Conservation (phyloP, 2,888 invertebrate species). For the Pseudeuparius sepicola region DNA sequence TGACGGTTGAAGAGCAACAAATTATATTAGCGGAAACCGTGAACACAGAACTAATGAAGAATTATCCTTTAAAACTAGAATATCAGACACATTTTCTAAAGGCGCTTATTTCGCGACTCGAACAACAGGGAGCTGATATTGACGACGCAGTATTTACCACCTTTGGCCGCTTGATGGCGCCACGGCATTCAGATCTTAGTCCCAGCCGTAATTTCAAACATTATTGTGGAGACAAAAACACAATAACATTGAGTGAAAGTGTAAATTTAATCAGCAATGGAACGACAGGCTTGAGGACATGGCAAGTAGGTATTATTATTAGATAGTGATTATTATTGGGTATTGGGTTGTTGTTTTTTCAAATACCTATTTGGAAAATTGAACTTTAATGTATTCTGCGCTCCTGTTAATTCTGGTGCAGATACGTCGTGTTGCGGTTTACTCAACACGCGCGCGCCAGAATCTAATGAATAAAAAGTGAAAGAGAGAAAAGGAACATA, state of each 20-base stretch:
- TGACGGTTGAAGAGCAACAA: constrained; percentile 44
- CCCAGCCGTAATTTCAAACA: constrained; percentile 47
- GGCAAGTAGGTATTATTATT: constrained; percentile 50
- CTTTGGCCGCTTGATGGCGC: constrained; percentile 46
- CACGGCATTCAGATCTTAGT: constrained; percentile 12
- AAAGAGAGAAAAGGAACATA: too few species aligned
- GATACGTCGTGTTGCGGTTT: too few species aligned
- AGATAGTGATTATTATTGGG: constrained; percentile 1
- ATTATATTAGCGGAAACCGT: constrained; percentile 50
- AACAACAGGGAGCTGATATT: constrained; percentile 45
- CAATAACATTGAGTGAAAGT: constrained; percentile 58
- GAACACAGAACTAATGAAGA: constrained; percentile 42
- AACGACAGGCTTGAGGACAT: constrained; percentile 69
- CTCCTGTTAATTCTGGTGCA: too few species aligned
- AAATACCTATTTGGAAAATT: too few species aligned
- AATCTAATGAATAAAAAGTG: too few species aligned
- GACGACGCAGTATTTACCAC: constrained; percentile 55
- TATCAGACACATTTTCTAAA: constrained; percentile 60
- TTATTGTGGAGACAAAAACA: constrained; percentile 41
- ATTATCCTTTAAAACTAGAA: constrained; percentile 50
- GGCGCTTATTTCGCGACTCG: constrained; percentile 48
- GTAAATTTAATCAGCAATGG: constrained; percentile 63
- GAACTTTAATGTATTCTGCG: too few species aligned
- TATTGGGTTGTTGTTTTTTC: not conserved
- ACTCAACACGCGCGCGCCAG: too few species aligned